Conservation (phyloP, 1,140 invertebrate species). For the Drosophila sucinea region DNA sequence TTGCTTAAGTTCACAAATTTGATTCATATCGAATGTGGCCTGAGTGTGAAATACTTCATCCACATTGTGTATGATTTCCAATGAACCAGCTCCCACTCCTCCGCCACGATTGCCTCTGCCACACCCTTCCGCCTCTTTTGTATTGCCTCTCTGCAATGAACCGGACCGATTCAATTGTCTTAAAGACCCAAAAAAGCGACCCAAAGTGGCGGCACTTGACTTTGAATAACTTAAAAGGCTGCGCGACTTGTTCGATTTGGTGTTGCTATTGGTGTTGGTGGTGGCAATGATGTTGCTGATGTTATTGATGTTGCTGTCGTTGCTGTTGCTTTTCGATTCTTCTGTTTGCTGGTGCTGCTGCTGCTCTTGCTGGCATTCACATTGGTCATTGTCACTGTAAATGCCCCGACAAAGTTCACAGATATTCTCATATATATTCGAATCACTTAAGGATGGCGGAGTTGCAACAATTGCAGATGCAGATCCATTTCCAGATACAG, state of each 20-base stretch:
- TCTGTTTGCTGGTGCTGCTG: not conserved
- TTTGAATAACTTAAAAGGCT: constrained; percentile 60
- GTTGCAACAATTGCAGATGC: not conserved
- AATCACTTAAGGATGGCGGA: constrained; percentile 23
- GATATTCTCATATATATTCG: constrained; percentile 78
- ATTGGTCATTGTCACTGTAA: constrained; percentile 65
- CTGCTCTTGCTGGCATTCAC: constrained; percentile 31
- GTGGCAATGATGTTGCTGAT: constrained; percentile 19
- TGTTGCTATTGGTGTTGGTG: not conserved
- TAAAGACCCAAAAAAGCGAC: constrained; percentile 68
- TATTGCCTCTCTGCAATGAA: constrained; percentile 47
- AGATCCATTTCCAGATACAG: not conserved
- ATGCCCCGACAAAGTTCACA: constrained; percentile 67
- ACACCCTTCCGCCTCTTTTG: not conserved
- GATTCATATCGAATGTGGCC: constrained; percentile 73
- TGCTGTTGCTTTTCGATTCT: constrained; percentile 28
- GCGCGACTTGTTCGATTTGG: constrained; percentile 54
- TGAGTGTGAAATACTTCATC: constrained; percentile 76
- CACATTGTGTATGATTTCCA: constrained; percentile 79
- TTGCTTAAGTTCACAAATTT: constrained; percentile 72
- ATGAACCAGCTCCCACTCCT: constrained; percentile 37
- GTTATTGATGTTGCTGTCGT: constrained; percentile 1
- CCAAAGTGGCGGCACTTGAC: constrained; percentile 63
- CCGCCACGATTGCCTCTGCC: not conserved
- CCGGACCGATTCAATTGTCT: constrained; percentile 67